Base-by-base conservation (phyloP, 2,113 vertebrate genomes). In the Solenodon paradoxus region DNA sequence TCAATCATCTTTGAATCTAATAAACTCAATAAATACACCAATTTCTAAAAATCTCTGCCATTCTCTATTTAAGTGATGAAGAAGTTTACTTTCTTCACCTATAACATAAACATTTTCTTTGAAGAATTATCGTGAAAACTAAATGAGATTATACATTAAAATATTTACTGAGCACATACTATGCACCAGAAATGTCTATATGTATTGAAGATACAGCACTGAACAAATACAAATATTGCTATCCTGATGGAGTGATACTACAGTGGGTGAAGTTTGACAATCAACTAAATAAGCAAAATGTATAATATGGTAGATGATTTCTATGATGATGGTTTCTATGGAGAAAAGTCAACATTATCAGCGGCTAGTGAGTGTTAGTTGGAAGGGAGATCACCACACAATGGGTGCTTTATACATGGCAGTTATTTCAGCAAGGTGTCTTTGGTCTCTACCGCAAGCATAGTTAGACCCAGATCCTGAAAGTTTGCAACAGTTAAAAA, bases 1-100 rank as follows among this genome's bases (percentile, higher is more conserved):
- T 92, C 69, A 47, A 40, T 95, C 53, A 90, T 78, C 40, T 88
- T 88, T 78, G 20, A 84, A 45, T 71, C 47, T n/a, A n/a, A 47
- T 59, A 38, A 64, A 16, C 32, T 61, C 78, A 86, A 59, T 51
- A 63, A 72, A 55, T 55, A 72, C 3, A 88, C 10, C 30, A 59
- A 6, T 85, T 85, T 85, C 42, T 66, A 30, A 95, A 94, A 92
- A 59, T 74, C 20, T 30, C 74, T 89, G 19, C 68, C 30, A 69
- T 66, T 94, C 45, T 85, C 38, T 95, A 47, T 88, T 53, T 66
- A 63, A 28, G 42, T 84, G 42, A 61, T 72, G 26, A 85, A 22
- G 59, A 88, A 15, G 28, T 89, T 94, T 19, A 83, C 17, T 92
- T 89, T 90, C 28, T 12, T 96, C 17, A 61, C 38, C 7, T 80